Conservation (phyloP, 1,140 invertebrate genomes). For the Ceratosolen fusciceps region DNA sequence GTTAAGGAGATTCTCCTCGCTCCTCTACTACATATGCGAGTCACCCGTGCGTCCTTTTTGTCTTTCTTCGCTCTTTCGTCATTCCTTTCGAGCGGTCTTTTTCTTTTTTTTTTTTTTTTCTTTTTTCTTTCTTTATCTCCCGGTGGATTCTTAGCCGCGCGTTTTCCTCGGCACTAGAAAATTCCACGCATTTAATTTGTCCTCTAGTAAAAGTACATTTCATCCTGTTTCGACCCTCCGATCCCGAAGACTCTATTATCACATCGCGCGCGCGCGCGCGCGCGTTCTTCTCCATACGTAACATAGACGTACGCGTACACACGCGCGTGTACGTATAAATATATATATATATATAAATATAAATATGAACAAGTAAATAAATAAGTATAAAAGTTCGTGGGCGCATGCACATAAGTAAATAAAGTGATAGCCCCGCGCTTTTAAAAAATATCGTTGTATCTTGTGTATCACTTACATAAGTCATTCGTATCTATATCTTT, state of each 20-base stretch:
- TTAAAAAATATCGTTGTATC: background rate
- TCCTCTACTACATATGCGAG: background rate
- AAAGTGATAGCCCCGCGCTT: background rate
- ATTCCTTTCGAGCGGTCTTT: background rate
- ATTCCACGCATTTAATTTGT: background rate
- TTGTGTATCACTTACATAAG: conserved; percentile 11
- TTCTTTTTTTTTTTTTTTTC: too few species aligned
- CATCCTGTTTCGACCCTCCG: background rate
- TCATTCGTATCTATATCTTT: conserved; percentile 17
- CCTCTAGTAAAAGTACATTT: background rate
- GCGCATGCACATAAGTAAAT: background rate
- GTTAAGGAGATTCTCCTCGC: conserved; percentile 40
- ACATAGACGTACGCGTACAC: background rate
- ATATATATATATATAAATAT: background rate
- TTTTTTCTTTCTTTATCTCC: background rate
- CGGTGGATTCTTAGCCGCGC: background rate
- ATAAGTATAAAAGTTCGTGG: too few species aligned
- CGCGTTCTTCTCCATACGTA: background rate
- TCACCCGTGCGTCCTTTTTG: background rate
- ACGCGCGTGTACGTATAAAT: background rate
- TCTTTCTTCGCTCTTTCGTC: background rate
- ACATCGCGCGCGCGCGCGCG: background rate
- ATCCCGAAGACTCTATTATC: background rate
- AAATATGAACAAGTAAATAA: background rate
- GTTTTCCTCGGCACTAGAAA: background rate